Evolutionary conservation across 2,888 invertebrate genomes (phyloP), one percentile per base, ranked within the genome.

Genomic region (Gandaritis pyraliata): DNA sequence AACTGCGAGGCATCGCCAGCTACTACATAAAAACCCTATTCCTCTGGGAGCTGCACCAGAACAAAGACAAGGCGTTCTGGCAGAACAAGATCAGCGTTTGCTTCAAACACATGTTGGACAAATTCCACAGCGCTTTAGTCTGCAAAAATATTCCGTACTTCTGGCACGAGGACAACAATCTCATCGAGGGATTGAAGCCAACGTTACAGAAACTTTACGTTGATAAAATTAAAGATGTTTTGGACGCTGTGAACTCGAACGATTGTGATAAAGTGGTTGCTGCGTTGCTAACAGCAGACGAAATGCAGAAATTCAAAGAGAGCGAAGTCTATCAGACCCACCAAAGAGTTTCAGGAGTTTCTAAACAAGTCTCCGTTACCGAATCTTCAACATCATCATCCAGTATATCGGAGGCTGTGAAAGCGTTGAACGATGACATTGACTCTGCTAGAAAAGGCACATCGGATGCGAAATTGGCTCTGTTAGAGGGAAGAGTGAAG

Each of bases 1-100:
- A 84, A 2, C 86, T 93, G 81, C 81, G 85, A 49, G 76, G 73
- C 0, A 86, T 94, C 39, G 90, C 93, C 0, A 94, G 94, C 66
- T 94, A 94, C 72, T 94, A 92, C 70, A 93, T 94, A 45, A 94
- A 94, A 74, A 94, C 93, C 0, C 70, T 94, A 1, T 92, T 92
- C 66, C 78, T 94, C 8, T 90, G 92, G 84, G 87, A 89, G 75
- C 76, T 86, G 1, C 72, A 82, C 5, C 74, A 77, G 1, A 74
- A 71, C n/a, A 74, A 81, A 8, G 77, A 83, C 58, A 83, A 84
- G 48, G 78, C 75, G 12, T 89, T 79, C 68, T 90, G 90, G 90
- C 76, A 83, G 65, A 82, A 75, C 47, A 87, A 81, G 59, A 43
- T 85, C 2, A 85, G 85, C 58, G 59, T 79, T 1, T 76, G 83